Base-by-base conservation (phyloP, 2,113 vertebrate genomes). In the Procavia capensis region DNA sequence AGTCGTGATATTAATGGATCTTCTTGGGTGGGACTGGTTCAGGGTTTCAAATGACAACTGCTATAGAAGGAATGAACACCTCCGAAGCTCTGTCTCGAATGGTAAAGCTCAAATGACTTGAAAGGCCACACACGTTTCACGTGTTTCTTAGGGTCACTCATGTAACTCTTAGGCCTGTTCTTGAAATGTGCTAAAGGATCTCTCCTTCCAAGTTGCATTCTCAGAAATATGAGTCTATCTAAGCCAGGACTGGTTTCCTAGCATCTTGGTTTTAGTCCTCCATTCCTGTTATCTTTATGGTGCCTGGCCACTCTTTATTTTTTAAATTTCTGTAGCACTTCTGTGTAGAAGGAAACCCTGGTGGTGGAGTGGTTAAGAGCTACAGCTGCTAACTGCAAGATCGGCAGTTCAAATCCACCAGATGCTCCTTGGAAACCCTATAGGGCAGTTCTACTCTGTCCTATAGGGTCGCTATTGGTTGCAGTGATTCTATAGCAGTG, bases 11-110 rank as follows among this genome's bases (percentile, higher is more conserved):
- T 78, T 91, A 91, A 66, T 93, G 85, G 45, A 86, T 81, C 17
- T 89, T 74, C 22, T 61, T 74, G 85, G 90, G 16, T 76, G 70
- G 68, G 31, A 82, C 64, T 84, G 83, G 41, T 45, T 90, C 95
- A 64, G 66, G 43, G 64, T 91, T 97, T 96, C 91, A 96, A 84
- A 89, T 80, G 66, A 57, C 86, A 93, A 8, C 61, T 94, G 61
- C 45, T 89, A 34, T 75, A 93, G 93, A 90, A 97, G 76, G 84
- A 91, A 97, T 70, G 84, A 91, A 54, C 39, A 84, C 68, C 34
- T 64, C 41, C 5, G 9, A 88, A 88, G 20, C 16, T 50, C 50
- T 57, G 59, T 70, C 90, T 13, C 29, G 74, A n/a, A 63, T 75
- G 76, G 78, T 61, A 41, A 95, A 64, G 41, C 88, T 92, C 74